Evolutionary conservation across 2,888 invertebrate genomes (phyloP).

Genomic region (Calameuta filiformis): DNA sequence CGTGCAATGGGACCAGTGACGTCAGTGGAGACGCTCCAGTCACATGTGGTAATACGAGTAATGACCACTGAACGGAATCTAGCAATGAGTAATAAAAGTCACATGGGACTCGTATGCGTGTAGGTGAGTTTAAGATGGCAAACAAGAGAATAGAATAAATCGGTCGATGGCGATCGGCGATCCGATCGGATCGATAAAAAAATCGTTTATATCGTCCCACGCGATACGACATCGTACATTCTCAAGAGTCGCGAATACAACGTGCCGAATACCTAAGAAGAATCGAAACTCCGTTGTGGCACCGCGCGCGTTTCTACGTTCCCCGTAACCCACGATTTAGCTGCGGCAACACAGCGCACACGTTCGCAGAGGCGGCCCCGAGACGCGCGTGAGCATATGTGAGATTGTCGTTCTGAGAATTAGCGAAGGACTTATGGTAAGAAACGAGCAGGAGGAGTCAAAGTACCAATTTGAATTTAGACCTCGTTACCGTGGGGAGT

Average conservation of each 20-base stretch:
- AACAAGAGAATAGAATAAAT: background rate
- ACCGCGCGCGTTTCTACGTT: background rate
- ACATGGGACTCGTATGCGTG: background rate
- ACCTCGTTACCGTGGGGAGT: constrained; percentile 18
- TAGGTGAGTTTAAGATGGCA: background rate
- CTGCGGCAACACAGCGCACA: background rate
- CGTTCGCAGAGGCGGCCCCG: background rate
- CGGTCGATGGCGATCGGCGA: background rate
- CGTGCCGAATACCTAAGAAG: background rate
- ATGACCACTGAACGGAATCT: background rate
- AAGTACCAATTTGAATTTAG: constrained; percentile 31
- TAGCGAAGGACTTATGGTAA: background rate
- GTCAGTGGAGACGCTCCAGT: background rate
- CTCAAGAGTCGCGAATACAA: background rate
- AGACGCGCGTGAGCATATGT: background rate
- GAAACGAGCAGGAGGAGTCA: background rate
- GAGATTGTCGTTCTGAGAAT: background rate
- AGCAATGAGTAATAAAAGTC: background rate
- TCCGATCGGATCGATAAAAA: background rate
- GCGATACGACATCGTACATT: background rate
- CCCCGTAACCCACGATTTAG: background rate
- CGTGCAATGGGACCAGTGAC: background rate
- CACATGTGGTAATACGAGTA: background rate
- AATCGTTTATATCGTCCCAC: background rate
- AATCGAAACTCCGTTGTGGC: background rate